These are phyloP conservation scores for Pemphigus obesinymphae DNA, from an alignment of 1,140 invertebrate species.

Conservation along the genomic window DNA sequence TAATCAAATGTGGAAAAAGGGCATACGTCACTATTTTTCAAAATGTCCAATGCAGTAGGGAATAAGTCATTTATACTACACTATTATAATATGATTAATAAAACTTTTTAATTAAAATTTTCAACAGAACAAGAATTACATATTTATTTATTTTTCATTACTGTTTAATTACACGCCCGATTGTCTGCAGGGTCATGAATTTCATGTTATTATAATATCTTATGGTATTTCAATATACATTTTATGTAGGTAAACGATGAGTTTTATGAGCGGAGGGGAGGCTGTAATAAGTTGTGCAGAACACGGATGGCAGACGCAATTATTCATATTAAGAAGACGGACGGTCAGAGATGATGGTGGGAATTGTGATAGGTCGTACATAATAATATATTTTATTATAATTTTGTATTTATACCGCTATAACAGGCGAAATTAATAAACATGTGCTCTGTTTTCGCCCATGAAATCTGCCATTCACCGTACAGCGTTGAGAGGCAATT, in stretches of 20 bases:
- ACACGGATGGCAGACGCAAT: not conserved
- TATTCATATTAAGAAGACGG: conserved; percentile 35
- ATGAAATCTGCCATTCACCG: conserved; percentile 10
- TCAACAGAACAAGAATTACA: no score
- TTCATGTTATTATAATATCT: no score
- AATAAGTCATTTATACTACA: no score
- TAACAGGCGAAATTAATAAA: conserved; percentile 11
- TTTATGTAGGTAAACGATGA: not conserved
- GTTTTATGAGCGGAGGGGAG: not conserved
- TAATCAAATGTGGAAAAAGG: no score
- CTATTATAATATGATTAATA: no score
- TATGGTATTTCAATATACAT: not conserved
- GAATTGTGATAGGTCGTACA: not conserved
- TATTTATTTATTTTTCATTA: no score
- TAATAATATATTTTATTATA: not conserved
- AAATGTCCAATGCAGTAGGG: no score
- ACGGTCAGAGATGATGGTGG: not conserved
- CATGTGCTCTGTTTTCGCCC: not conserved
- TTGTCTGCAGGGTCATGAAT: not conserved
- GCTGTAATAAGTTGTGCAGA: not conserved
- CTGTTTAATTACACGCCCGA: not conserved
- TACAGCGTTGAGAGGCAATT: not conserved
- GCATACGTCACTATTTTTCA: no score
- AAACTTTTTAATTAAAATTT: no score
- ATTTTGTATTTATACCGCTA: no score